These are phyloP conservation scores for Cotesia congregata DNA, from an alignment of 2,888 invertebrate species.

Conservation along the genomic window DNA sequence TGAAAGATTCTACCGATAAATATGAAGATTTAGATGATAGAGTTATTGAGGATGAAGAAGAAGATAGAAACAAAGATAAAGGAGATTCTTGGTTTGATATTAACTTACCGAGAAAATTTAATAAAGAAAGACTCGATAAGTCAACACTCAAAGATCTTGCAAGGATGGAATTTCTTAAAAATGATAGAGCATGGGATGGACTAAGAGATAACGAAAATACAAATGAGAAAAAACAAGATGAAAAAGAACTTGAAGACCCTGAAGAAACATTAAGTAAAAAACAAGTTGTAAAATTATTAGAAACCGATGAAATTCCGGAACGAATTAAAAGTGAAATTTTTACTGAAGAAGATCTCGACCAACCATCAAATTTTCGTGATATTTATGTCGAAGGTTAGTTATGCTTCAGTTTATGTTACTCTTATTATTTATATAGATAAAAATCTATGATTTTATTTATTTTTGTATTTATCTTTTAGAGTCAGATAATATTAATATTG, in stretches of 20 bases:
- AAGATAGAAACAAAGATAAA: not conserved
- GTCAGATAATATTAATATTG: constrained; percentile 57
- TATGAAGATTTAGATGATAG: constrained; percentile 13
- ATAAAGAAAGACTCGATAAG: not conserved
- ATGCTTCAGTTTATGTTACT: constrained; percentile 2
- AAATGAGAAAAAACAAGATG: constrained; percentile 34
- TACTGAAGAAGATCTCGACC: constrained; percentile 61
- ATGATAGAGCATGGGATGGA: constrained; percentile 3
- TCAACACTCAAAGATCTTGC: not conserved
- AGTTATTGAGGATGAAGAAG: constrained; percentile 19
- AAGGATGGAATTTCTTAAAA: not conserved
- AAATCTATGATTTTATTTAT: constrained; percentile 9
- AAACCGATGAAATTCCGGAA: not conserved
- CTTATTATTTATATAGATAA: constrained; percentile 14
- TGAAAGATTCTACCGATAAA: constrained; percentile 21
- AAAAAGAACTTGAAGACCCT: constrained; percentile 6
- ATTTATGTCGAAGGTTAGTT: constrained; percentile 51
- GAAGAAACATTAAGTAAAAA: not conserved
- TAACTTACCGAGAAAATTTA: not conserved
- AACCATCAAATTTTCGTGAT: constrained; percentile 50
- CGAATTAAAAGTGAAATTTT: constrained; percentile 49
- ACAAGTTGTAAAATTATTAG: not conserved
- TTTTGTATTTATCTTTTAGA: constrained; percentile 63
- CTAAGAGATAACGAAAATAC: constrained; percentile 25
- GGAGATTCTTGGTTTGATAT: not conserved